Conservation (phyloP, 2,888 invertebrate species). For the Zaprionus bogoriensis region DNA sequence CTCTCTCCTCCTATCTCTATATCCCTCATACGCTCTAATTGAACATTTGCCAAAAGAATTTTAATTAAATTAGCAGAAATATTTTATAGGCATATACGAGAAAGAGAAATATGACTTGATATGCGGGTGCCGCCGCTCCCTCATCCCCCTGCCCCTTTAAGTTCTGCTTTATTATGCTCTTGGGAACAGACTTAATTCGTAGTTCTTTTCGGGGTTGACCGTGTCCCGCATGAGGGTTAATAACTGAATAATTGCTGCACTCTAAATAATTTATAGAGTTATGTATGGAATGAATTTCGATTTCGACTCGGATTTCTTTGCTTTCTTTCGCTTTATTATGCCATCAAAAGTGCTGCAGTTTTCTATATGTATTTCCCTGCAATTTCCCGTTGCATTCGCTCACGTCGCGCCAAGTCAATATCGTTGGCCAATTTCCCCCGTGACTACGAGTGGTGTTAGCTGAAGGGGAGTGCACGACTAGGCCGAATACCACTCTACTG, state of each 20-base stretch:
- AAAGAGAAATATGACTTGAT: neutral
- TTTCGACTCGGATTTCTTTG: neutral
- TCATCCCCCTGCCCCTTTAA: neutral
- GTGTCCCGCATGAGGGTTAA: constrained; percentile 15
- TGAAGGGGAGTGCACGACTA: neutral
- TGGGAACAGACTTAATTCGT: neutral
- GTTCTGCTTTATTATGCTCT: neutral
- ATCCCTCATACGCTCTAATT: constrained; percentile 35
- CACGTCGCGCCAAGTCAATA: constrained; percentile 56
- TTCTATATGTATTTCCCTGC: constrained; percentile 9
- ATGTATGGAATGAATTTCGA: constrained; percentile 2
- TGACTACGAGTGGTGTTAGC: neutral
- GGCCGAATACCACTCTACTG: neutral
- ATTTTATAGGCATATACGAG: constrained; percentile 4
- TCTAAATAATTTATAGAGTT: neutral
- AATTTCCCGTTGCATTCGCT: constrained; percentile 45
- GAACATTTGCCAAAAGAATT: constrained; percentile 71
- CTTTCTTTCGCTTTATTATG: constrained; percentile 5
- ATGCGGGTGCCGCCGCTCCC: constrained; percentile 37
- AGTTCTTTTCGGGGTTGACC: neutral
- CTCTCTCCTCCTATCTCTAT: neutral
- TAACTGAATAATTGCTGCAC: neutral
- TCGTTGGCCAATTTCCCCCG: constrained; percentile 51
- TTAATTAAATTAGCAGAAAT: constrained; percentile 63
- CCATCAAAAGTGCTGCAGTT: neutral